Evolutionary conservation across 2,797 vertebrate species (phyloP), one percentile per base, ranked within the genome.

Genomic region (Sebastes reedi): DNA sequence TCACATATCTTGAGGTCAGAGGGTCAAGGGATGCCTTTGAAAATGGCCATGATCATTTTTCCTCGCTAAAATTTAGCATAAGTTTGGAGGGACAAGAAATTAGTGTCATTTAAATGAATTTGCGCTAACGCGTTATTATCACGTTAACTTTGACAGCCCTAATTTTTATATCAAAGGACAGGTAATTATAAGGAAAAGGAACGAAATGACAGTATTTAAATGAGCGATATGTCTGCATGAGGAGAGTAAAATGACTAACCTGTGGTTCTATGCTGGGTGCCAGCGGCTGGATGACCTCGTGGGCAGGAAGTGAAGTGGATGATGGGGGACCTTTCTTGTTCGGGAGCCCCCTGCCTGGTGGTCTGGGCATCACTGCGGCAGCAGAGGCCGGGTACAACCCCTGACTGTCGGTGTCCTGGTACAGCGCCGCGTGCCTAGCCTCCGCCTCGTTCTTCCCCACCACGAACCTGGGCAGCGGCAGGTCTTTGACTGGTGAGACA

Each of bases 391-490:
- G 96, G 90, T 98, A 99, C 36, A 98, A 92, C 32, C 97, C 96
- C 83, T 97, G 91, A 83, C 96, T 96, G 92, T 99, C 98, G 16
- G 97, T 88, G 89, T 99, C 98, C 74, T 97, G 96, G 88, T 98
- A 98, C 69, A 97, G 94, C 13, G 97, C 92, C 2, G 96, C 86
- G 24, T 97, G 97, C 85, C 98, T 96, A 58, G 96, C 95, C 88
- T 99, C 98, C 30, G 97, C 97, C 78, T 99, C 98, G 20, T 98
- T 99, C 94, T 99, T 99, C 82, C 97, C 97, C 84, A 97, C 96
- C 79, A 97, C 95, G 67, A 99, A 99, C 92, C 97, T 95, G 84
- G 98, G 98, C 92, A 99, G 94, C 60, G 98, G 98, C 89, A 99
- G 95, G 91, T 99, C 98, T 90, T 99, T 99, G 82, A 99, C 98